Evolutionary conservation across 2,888 invertebrate genomes (phyloP).

Genomic region (Athalia circularis): DNA sequence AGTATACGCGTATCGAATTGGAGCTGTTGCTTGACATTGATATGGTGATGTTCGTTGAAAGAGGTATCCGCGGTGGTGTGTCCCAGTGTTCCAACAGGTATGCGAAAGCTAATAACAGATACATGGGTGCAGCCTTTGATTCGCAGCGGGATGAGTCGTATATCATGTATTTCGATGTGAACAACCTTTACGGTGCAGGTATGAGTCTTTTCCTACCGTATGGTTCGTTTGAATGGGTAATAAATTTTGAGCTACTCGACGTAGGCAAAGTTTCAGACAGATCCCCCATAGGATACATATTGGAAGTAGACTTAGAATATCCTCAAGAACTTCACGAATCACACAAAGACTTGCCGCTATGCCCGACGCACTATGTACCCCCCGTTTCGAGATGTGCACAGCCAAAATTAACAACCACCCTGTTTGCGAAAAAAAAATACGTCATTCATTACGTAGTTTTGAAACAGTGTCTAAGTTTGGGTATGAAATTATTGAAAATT

Average conservation of each 20-base stretch:
- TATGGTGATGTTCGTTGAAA: no score
- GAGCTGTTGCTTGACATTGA: no score
- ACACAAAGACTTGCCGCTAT: slow-evolving; percentile 40
- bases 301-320: slow-evolving; percentile 73
- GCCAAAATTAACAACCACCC: neutral
- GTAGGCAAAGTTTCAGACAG: slow-evolving; percentile 43
- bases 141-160: slow-evolving; percentile 51
- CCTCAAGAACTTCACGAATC: slow-evolving; percentile 65
- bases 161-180: slow-evolving; percentile 63
- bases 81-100: no score
- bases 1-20: slow-evolving; percentile 45
- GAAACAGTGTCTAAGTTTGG: slow-evolving; percentile 56
- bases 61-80: no score
- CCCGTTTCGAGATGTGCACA: neutral
- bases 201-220: slow-evolving; percentile 59
- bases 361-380: slow-evolving; percentile 2
- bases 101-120: no score
- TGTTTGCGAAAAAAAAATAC: slow-evolving; percentile 54
- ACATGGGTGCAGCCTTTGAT: slow-evolving; percentile 50
- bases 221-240: slow-evolving; percentile 62
- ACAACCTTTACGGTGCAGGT: slow-evolving; percentile 51
- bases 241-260: slow-evolving; percentile 36
- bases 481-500: slow-evolving; percentile 58
- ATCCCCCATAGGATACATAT: slow-evolving; percentile 63
- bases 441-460: slow-evolving; percentile 60